Conservation (phyloP, 1,140 invertebrate genomes). For the Cydia amplana region DNA sequence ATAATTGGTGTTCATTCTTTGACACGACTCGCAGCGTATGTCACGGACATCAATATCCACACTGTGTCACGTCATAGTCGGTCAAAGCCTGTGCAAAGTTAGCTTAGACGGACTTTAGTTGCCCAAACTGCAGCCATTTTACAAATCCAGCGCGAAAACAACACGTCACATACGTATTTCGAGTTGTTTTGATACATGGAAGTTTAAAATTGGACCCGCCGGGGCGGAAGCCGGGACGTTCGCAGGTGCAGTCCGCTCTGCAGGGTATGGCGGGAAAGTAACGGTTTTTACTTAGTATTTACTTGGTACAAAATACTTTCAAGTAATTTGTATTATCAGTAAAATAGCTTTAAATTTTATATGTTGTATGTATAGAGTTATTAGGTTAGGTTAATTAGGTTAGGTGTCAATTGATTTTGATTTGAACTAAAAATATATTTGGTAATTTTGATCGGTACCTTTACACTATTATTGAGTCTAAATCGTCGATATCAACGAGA, state of each 20-base stretch:
- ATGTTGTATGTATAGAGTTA: too few relatives aligned
- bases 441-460: too few relatives aligned
- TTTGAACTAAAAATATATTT: too few relatives aligned
- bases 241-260: conserved; percentile 2
- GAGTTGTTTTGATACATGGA: background rate
- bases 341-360: too few relatives aligned
- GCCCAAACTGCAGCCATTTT: background rate
- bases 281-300: background rate
- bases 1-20: too few relatives aligned
- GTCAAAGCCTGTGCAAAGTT: background rate
- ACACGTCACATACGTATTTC: background rate
- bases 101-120: background rate
- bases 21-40: too few relatives aligned
- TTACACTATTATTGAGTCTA: too few relatives aligned
- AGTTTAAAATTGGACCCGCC: conserved; percentile 17
- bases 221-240: conserved; percentile 2
- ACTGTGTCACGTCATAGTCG: too few relatives aligned
- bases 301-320: background rate
- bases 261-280: background rate
- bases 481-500: too few relatives aligned
- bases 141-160: background rate
- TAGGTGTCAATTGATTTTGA: too few relatives aligned
- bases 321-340: background rate
- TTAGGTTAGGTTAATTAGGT: too few relatives aligned
- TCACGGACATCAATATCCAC: too few relatives aligned